Base-by-base conservation (phyloP, 1,140 invertebrate species). In the Cydia fagiglandana region DNA sequence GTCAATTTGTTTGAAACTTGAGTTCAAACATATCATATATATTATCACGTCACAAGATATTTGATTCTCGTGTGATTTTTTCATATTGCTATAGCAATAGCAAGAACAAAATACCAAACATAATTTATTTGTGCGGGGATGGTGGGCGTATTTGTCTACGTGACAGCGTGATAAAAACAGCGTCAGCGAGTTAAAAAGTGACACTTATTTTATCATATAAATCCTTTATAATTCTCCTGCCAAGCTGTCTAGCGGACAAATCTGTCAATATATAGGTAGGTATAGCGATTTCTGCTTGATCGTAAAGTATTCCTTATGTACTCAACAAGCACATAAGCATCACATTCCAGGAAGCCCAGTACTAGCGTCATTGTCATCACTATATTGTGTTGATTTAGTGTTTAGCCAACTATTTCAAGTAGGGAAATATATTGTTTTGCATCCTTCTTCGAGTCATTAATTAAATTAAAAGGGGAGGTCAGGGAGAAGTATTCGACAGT, bases 381-480 rank as follows among this genome's bases (percentile, higher is more conserved):
- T 70, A 41, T 17, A 9, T 61, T 66, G 4, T 28, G 64, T 68
- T 70, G 24, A 17, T 70, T 45, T 38, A n/a, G 17, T 41, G 34
- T 41, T 70, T 70, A 70, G 66, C 66, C 66, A 70, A 38, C 30
- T 70, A 70, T 70, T 41, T 70, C 66, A 38, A 15, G 66, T 70
- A 70, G 66, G 13, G 66, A 70, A 70, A 70, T 70, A 41, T 70
- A 41, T 38, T 68, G 13, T 4, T 70, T 70, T 70, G 66, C 66
- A 34, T 17, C 30, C 30, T 70, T 30, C 38, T 70, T 70, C 28
- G 66, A 70, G 30, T 38, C 66, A 70, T 70, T 38, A 68, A 30
- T 70, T 70, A 70, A 68, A 30, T 70, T 70, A 70, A 34, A 66
- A 70, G 34, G 66, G 34, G 66, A 70, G 38, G n/a, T n/a, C n/a